Conservation (phyloP, 2,113 vertebrate species). For the Hystrix brachyura region DNA sequence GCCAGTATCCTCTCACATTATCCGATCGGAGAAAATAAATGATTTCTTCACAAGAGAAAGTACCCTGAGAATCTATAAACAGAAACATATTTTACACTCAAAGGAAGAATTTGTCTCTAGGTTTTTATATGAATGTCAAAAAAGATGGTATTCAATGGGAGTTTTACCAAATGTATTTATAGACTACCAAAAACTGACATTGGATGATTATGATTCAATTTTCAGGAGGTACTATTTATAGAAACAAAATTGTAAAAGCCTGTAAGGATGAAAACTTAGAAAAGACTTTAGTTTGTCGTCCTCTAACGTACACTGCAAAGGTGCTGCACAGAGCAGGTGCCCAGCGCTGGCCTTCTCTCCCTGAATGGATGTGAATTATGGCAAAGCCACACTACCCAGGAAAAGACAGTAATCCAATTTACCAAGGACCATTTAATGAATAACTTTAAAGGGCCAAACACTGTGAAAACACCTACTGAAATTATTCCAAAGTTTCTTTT, state of each 20-base stretch:
- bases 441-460: neutral
- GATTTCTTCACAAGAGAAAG: constrained; percentile 42
- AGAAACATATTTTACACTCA: constrained; percentile 16
- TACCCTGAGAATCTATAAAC: neutral
- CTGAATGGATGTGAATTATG: neutral
- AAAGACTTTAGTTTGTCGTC: neutral
- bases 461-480: constrained; percentile 9
- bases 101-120: constrained; percentile 7
- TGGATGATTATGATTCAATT: neutral
- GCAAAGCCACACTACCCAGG: neutral
- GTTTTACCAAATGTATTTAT: neutral
- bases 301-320: neutral
- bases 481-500: neutral
- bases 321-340: neutral
- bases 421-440: neutral
- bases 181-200: neutral
- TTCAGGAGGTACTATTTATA: neutral
- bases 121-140: constrained; percentile 36
- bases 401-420: neutral
- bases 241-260: constrained; percentile 34
- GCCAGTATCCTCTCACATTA: neutral
- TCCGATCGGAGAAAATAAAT: neutral
- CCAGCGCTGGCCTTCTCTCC: neutral
- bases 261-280: neutral
- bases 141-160: neutral